Evolutionary conservation across 64 coral and sea anemone genomes (phyloP).

Genomic region (Orbicella faveolata): DNA sequence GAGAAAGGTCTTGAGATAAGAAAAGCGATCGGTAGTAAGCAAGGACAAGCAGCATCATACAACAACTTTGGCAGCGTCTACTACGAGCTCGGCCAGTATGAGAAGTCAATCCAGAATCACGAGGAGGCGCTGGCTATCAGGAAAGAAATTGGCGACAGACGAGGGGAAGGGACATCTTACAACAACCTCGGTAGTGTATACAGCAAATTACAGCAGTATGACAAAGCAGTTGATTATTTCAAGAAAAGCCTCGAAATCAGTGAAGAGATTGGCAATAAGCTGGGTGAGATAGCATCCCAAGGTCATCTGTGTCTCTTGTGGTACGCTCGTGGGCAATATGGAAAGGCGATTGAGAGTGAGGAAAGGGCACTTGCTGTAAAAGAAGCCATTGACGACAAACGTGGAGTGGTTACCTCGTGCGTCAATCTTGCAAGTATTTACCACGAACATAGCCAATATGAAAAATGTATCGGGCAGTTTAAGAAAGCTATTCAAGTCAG

Average conservation of each 20-base stretch:
- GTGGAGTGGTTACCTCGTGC: neutral
- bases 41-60: conserved; percentile 32
- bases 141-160: conserved; percentile 40
- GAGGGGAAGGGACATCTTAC: conserved; percentile 36
- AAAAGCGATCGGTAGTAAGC: conserved; percentile 2
- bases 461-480: conserved; percentile 21
- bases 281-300: neutral
- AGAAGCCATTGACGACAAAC: neutral
- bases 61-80: conserved; percentile 40
- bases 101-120: conserved; percentile 21
- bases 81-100: neutral
- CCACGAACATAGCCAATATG: neutral
- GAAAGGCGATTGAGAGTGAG: neutral
- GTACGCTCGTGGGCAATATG: neutral
- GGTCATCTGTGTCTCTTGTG: neutral
- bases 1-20: conserved; percentile 26
- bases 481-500: neutral
- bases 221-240: conserved; percentile 8
- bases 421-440: conserved; percentile 3
- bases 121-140: conserved; percentile 22
- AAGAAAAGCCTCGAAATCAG: conserved; percentile 5
- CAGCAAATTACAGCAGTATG: neutral
- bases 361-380: neutral
- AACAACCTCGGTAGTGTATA: conserved; percentile 40
- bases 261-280: conserved; percentile 29